These are phyloP conservation scores for Eucera pruinosa DNA, from an alignment of 2,888 invertebrate genomes.

Conservation along the genomic window DNA sequence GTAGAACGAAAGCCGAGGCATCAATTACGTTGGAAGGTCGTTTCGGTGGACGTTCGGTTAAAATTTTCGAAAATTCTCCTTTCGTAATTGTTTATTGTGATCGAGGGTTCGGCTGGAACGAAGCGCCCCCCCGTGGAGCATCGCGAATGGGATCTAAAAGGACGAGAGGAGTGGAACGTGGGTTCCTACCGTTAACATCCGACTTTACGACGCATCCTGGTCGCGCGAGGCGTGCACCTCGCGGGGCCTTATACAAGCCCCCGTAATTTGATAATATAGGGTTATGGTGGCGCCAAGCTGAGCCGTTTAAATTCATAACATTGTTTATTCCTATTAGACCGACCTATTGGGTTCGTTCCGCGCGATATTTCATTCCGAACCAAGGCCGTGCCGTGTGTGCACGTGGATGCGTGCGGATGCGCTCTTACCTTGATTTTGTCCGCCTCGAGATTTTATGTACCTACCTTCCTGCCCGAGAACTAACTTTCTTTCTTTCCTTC, in stretches of 20 bases:
- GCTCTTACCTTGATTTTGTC: constrained; percentile 32
- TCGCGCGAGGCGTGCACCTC: constrained; percentile 72
- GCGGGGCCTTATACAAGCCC: constrained; percentile 66
- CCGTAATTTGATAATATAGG: constrained; percentile 81
- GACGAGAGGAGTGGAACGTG: constrained; percentile 66
- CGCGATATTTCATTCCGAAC: constrained; percentile 69
- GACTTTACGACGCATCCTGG: constrained; percentile 76
- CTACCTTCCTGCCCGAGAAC: constrained; percentile 32
- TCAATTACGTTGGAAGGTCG: constrained; percentile 44
- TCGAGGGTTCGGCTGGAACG: constrained; percentile 56
- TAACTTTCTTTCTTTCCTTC: constrained; percentile 12
- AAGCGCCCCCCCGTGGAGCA: constrained; percentile 70
- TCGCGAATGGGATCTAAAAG: constrained; percentile 71
- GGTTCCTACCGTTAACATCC: constrained; percentile 77
- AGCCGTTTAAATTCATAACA: constrained; percentile 77
- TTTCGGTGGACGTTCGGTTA: constrained; percentile 42
- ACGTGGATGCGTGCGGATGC: too few relatives aligned
- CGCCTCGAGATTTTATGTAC: constrained; percentile 1
- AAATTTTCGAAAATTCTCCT: constrained; percentile 62
- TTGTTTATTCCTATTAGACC: constrained; percentile 78
- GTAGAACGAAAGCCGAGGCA: constrained; percentile 33
- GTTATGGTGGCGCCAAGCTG: constrained; percentile 81
- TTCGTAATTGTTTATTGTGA: constrained; percentile 65
- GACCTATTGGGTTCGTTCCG: constrained; percentile 68
- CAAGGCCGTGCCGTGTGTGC: constrained; percentile 33